These are phyloP conservation scores for Keiferia lycopersicella DNA, from an alignment of 2,888 invertebrate genomes.

Conservation along the genomic window DNA sequence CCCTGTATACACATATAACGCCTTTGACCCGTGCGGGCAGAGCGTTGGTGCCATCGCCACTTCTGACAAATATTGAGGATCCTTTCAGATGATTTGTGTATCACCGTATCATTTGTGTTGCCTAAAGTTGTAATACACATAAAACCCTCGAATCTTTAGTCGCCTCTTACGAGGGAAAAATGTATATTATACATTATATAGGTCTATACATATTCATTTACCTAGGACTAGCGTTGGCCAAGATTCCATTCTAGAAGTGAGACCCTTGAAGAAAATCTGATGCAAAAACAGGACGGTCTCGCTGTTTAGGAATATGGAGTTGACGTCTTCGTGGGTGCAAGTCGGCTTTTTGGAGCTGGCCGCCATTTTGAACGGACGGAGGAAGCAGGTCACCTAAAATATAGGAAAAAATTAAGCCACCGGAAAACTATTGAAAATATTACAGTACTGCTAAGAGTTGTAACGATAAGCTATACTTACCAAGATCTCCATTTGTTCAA, in stretches of 20 bases:
- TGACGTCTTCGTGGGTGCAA: constrained; percentile 95
- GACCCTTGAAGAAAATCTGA: constrained; percentile 96
- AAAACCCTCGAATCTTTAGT: too few relatives aligned
- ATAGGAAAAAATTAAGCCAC: not conserved
- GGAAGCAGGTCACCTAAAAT: constrained; percentile 87
- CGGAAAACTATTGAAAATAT: not conserved
- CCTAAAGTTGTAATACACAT: too few relatives aligned
- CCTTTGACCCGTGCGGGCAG: too few relatives aligned
- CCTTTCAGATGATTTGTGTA: too few relatives aligned
- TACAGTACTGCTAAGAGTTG: not conserved
- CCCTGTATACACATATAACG: too few relatives aligned
- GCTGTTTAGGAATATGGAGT: constrained; percentile 95
- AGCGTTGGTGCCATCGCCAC: too few relatives aligned
- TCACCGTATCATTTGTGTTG: too few relatives aligned
- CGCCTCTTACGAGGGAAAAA: too few relatives aligned
- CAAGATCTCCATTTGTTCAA: constrained; percentile 92
- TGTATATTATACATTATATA: too few relatives aligned
- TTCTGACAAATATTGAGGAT: too few relatives aligned
- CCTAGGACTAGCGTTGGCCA: constrained; percentile 97
- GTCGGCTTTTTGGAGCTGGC: constrained; percentile 96
- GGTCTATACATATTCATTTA: constrained; percentile 56
- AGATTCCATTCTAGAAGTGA: constrained; percentile 94
- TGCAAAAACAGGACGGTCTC: constrained; percentile 96
- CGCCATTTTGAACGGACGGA: constrained; percentile 95
- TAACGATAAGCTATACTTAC: constrained; percentile 43